These are phyloP conservation scores for Kryptolebias marmoratus DNA, from an alignment of 2,113 vertebrate species.

Conservation along the genomic window DNA sequence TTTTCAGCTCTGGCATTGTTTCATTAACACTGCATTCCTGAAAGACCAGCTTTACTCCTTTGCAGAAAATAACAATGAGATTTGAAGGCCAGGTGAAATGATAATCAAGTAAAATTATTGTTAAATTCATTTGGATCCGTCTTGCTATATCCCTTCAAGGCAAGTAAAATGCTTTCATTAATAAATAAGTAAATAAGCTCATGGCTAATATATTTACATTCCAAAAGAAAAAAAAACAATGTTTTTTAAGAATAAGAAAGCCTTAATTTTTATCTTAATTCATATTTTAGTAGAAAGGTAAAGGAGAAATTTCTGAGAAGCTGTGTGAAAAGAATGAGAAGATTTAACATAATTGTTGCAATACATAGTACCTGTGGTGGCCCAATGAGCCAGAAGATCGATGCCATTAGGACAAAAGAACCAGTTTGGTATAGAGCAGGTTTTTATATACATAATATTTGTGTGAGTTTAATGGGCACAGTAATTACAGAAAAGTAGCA, in stretches of 20 bases:
- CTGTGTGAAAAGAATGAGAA: constrained; percentile 18
- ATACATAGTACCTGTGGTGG: constrained; percentile 9
- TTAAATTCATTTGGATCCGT: constrained; percentile 57
- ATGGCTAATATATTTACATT: constrained; percentile 10
- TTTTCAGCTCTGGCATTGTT: background rate
- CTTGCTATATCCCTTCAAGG: constrained; percentile 50
- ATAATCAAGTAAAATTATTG: constrained; percentile 34
- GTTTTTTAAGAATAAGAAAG: constrained; percentile 11
- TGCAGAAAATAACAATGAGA: constrained; percentile 30
- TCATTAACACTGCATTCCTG: constrained; percentile 23
- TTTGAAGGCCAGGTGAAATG: constrained; percentile 58
- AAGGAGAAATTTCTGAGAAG: constrained; percentile 7
- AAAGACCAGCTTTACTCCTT: constrained; percentile 15
- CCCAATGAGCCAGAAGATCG: constrained; percentile 40
- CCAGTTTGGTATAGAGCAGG: constrained; percentile 16
- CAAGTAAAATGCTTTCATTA: constrained; percentile 30
- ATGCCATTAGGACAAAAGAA: constrained; percentile 22
- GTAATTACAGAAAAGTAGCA: constrained; percentile 28
- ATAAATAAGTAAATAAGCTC: constrained; percentile 21
- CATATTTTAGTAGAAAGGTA: constrained; percentile 6
- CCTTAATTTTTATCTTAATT: constrained; percentile 21
- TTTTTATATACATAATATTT: constrained; percentile 24
- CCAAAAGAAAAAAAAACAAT: background rate
- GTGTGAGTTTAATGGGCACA: constrained; percentile 23
- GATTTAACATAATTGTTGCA: constrained; percentile 32